phyloP scores from a whole-genome alignment of 2,888 invertebrate species.

The Petrophora chlorosata region DNA sequence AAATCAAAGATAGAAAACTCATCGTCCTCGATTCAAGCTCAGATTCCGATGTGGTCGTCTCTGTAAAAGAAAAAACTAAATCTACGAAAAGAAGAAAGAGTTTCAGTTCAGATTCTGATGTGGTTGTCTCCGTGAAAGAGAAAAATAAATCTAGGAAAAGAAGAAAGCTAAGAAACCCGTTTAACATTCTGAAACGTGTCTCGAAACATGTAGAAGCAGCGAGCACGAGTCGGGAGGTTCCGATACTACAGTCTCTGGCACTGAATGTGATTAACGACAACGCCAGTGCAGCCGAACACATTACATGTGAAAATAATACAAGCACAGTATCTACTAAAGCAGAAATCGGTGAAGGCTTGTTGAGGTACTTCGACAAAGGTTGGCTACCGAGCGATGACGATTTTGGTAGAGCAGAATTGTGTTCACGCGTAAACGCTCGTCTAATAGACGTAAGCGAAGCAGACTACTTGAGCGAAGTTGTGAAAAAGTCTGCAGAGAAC shows the following conservation, averaged over 20 bases:
- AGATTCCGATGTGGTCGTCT: slow-evolving; percentile 55
- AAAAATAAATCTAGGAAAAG: slow-evolving; percentile 35
- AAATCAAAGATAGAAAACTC: slow-evolving; percentile 56
- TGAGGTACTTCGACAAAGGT: slow-evolving; percentile 45
- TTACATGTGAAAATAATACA: not conserved
- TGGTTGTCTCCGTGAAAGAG: slow-evolving; percentile 29
- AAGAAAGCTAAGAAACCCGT: slow-evolving; percentile 68
- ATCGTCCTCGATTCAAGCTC: slow-evolving; percentile 65
- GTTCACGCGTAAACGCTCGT: slow-evolving; percentile 38
- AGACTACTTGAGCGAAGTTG: slow-evolving; percentile 57
- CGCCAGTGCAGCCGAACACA: not conserved
- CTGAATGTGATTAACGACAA: slow-evolving; percentile 1
- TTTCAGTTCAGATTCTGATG: slow-evolving; percentile 55
- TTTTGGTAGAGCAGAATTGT: slow-evolving; percentile 65
- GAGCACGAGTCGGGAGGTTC: slow-evolving; percentile 13
- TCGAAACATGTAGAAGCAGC: slow-evolving; percentile 31
- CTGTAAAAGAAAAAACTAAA: slow-evolving; percentile 36
- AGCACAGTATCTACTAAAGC: not conserved
- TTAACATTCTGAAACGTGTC: slow-evolving; percentile 62
- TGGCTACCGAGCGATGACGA: slow-evolving; percentile 65
- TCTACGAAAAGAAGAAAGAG: slow-evolving; percentile 49
- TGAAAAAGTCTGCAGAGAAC: slow-evolving; percentile 46
- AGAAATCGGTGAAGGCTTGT: slow-evolving; percentile 22
- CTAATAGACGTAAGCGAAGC: slow-evolving; percentile 48
- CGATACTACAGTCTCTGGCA: slow-evolving; percentile 13